Evolutionary conservation across 1,140 invertebrate species (phyloP), one percentile per base, ranked within the genome.

Genomic region (Trypoxylus dichotomus): DNA sequence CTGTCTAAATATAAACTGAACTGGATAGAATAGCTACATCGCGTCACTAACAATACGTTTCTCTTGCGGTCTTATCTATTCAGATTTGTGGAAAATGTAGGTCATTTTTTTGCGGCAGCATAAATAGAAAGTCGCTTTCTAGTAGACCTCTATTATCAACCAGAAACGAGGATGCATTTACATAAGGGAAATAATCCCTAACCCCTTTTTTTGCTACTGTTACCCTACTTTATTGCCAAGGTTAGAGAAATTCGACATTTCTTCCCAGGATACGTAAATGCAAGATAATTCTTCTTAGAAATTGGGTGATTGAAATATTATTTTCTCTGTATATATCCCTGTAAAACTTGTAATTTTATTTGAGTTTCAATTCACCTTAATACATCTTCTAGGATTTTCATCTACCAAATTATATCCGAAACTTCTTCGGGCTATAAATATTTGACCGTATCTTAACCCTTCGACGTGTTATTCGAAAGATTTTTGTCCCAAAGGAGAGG

Each of bases 91-190:
- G 76, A 43, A 58, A 79, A 82, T 80, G 73, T 82, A 73, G 82
- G 81, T 79, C 80, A 82, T 82, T 83, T 83, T 83, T 83, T 83
- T 54, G 79, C 78, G 79, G 24, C 79, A 80, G 80, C 79, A 80
- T 80, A 81, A 79, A 78, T 83, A 80, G 81, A 82, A 82, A 82
- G 81, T 80, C 76, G 54, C 68, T 29, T 68, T 68, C 60, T 58
- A 68, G 25, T 7, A 3, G 8, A 7, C 19, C 8, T 29, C 24
- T 68, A 54, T 54, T 54, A 54, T 54, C 15, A 54, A 47, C n/a
- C n/a, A 47, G 47, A 15, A n/a, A 27, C 60, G 24, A 25, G 60
- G 3, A 21, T 29, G 25, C 60, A 68, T 68, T 68, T 68, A 68
- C 60, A 68, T 68, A 54, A 54, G 47, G 47, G 13, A 8, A 8